phyloP scores from a whole-genome alignment of 2,113 vertebrate genomes.

The Mesocricetus auratus region DNA sequence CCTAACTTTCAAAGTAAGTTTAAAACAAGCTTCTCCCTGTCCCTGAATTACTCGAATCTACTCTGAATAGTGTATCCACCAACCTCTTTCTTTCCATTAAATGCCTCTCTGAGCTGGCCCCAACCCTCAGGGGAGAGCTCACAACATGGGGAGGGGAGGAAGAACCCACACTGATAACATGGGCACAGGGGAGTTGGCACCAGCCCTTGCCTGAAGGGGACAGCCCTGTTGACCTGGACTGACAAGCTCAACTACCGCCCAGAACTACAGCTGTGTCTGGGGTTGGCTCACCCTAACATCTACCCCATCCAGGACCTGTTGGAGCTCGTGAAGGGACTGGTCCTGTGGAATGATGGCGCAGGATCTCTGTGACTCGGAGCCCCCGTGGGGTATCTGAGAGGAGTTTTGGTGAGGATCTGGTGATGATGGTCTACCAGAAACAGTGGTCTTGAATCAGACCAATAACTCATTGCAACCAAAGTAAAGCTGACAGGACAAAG shows the following conservation, averaged over 20 bases:
- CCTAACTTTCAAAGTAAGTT: not conserved
- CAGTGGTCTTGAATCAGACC: not conserved
- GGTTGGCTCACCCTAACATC: not conserved
- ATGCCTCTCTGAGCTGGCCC: not conserved
- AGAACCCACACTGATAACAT: not conserved
- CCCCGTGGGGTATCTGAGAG: not conserved
- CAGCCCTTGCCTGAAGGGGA: not conserved
- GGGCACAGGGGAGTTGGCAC: no score
- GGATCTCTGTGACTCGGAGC: not conserved
- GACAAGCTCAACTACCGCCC: no score
- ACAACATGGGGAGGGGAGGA: not conserved
- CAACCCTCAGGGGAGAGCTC: not conserved
- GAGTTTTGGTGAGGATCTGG: not conserved
- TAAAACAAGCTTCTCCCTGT: conserved; percentile 14
- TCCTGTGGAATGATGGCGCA: not conserved
- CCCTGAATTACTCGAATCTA: conserved; percentile 16
- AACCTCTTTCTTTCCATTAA: conserved; percentile 11
- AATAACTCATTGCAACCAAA: not conserved
- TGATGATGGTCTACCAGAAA: not conserved
- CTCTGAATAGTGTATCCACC: not conserved
- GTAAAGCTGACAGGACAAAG: not conserved
- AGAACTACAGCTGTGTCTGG: not conserved
- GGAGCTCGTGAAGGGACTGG: not conserved
- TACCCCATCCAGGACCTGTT: not conserved
- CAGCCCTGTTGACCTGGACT: no score